Conservation (phyloP, 2,797 vertebrate species). For the Spea hammondii region DNA sequence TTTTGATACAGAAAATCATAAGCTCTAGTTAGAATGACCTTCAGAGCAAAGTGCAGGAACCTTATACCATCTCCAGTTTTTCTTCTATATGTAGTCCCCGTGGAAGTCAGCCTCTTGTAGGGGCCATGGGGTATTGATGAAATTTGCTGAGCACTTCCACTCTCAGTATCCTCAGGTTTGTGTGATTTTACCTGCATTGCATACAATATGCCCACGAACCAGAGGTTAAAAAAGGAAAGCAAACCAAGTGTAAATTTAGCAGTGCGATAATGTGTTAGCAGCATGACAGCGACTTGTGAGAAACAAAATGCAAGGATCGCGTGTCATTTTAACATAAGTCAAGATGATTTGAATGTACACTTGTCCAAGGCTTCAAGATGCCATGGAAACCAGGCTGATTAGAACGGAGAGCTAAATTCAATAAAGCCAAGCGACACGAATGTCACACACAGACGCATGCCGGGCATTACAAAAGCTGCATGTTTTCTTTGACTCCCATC, state of each 20-base stretch:
- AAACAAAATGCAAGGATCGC: not conserved
- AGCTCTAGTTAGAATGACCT: too few species aligned
- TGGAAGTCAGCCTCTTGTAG: too few species aligned
- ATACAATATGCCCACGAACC: too few species aligned
- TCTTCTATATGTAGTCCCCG: too few species aligned
- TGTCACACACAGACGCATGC: constrained; percentile 6
- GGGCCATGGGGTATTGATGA: too few species aligned
- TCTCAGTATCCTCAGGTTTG: too few species aligned
- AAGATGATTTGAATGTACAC: constrained; percentile 28
- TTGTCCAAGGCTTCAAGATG: constrained; percentile 20
- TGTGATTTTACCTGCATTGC: too few species aligned
- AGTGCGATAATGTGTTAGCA: not conserved
- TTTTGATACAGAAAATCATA: too few species aligned
- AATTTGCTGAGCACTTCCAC: too few species aligned
- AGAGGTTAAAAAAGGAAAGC: not conserved
- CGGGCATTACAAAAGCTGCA: constrained; percentile 1
- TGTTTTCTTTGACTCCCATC: constrained; percentile 19
- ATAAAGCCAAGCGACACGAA: constrained; percentile 18
- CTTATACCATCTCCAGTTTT: too few species aligned
- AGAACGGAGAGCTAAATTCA: constrained; percentile 16
- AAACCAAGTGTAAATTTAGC: not conserved
- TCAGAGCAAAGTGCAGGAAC: too few species aligned
- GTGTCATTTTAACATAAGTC: constrained; percentile 21
- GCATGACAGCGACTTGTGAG: not conserved
- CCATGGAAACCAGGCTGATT: constrained; percentile 41